Conservation (phyloP, 2,888 invertebrate species). For the Trachelus troglodyta region DNA sequence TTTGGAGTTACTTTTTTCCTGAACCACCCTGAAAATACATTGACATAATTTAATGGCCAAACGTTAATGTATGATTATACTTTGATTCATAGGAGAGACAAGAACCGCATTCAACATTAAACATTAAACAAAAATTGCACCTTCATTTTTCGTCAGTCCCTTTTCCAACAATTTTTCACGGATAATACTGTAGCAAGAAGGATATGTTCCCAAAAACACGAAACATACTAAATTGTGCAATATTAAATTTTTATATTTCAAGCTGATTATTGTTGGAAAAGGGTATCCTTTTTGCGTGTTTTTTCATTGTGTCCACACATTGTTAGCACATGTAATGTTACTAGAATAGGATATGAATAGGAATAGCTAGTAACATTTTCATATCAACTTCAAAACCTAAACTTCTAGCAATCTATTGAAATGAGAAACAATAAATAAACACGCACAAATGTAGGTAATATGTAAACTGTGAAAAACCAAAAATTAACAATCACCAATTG, state of each 20-base stretch:
- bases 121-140: conserved; percentile 27
- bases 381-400: neutral
- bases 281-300: neutral
- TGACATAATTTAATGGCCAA: conserved; percentile 6
- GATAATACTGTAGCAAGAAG: neutral
- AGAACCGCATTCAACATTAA: conserved; percentile 24
- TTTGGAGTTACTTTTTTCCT: conserved; percentile 70
- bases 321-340: neutral
- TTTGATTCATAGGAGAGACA: conserved; percentile 19
- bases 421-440: neutral
- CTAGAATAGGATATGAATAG: neutral
- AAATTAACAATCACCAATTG: conserved; percentile 4
- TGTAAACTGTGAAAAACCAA: conserved; percentile 1
- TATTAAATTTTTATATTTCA: neutral
- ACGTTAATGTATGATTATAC: conserved; percentile 26
- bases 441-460: conserved; percentile 1
- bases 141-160: neutral
- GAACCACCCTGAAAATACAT: conserved; percentile 68
- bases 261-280: neutral
- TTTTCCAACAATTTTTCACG: neutral
- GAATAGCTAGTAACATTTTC: neutral
- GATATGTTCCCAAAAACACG: neutral
- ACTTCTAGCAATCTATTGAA: neutral
- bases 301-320: neutral
- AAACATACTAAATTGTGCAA: neutral